Conservation (phyloP, 2,113 vertebrate species). For the Seriola aureovittata region DNA sequence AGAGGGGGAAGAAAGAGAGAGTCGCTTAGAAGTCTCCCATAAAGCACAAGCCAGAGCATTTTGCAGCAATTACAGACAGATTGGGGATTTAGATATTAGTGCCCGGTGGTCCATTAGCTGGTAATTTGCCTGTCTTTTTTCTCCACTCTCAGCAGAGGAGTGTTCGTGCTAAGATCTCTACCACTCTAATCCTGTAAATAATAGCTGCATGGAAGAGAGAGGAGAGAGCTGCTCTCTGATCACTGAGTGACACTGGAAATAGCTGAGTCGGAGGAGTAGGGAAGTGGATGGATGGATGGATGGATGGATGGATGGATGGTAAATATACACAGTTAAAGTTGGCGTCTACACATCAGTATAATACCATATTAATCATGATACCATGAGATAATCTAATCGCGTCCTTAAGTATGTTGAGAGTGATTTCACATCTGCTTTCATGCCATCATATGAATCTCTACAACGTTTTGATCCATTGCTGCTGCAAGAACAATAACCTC, state of each 20-base stretch:
- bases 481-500: too few relatives aligned
- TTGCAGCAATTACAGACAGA: conserved; percentile 83
- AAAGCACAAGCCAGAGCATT: conserved; percentile 76
- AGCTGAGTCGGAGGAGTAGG: conserved; percentile 26
- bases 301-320: neutral
- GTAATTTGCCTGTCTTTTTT: conserved; percentile 81
- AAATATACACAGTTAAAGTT: conserved; percentile 11
- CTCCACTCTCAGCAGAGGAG: conserved; percentile 71
- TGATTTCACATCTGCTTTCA: too few relatives aligned
- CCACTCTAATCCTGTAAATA: conserved; percentile 81
- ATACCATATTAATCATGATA: neutral
- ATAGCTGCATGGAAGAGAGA: conserved; percentile 61
- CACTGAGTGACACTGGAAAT: conserved; percentile 57
- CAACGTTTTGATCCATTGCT: too few relatives aligned
- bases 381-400: neutral
- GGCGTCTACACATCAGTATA: neutral
- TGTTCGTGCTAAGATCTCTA: conserved; percentile 73
- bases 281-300: conserved; percentile 13
- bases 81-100: conserved; percentile 86
- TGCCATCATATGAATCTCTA: too few relatives aligned
- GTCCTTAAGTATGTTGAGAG: too few relatives aligned
- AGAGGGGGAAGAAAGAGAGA: conserved; percentile 27
- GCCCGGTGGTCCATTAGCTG: conserved; percentile 82
- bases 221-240: conserved; percentile 44
- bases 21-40: conserved; percentile 73